Evolutionary conservation across 2,113 vertebrate genomes (phyloP).

Genomic region (Ahaetulla prasina): DNA sequence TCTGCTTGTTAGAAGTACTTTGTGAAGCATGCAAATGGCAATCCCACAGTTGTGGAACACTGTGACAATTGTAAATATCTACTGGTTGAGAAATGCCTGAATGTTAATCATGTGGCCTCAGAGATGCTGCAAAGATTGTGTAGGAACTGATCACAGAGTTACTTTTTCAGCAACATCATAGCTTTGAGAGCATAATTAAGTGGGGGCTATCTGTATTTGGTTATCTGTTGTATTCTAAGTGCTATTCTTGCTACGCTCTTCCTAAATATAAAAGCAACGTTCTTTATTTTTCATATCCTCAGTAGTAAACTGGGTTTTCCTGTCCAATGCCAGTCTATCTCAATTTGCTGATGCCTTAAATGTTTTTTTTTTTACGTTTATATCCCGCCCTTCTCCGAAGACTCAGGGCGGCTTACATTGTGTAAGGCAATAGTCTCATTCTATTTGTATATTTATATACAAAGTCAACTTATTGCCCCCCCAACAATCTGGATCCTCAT

Average conservation of each 20-base stretch:
- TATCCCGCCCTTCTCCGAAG: too few species aligned
- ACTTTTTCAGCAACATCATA: not conserved
- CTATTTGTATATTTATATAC: too few species aligned
- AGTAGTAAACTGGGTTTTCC: not conserved
- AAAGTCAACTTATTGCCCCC: too few species aligned
- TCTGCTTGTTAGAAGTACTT: not conserved
- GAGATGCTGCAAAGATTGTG: not conserved
- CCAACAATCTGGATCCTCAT: too few species aligned
- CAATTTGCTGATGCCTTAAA: not conserved
- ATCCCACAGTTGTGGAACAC: not conserved
- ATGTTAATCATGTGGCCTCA: not conserved
- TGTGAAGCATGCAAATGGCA: not conserved
- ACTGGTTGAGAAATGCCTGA: not conserved
- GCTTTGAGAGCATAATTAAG: not conserved
- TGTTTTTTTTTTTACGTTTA: too few species aligned
- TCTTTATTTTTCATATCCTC: not conserved
- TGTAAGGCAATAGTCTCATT: too few species aligned
- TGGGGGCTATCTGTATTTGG: not conserved
- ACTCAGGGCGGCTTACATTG: too few species aligned
- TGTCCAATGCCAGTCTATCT: not conserved
- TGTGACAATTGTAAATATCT: not conserved
- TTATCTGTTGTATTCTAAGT: not conserved
- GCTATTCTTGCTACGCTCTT: not conserved
- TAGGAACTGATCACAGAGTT: not conserved
- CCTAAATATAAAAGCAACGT: not conserved